phyloP scores from a whole-genome alignment of 1,140 invertebrate genomes.

The Drosophila obscura region DNA sequence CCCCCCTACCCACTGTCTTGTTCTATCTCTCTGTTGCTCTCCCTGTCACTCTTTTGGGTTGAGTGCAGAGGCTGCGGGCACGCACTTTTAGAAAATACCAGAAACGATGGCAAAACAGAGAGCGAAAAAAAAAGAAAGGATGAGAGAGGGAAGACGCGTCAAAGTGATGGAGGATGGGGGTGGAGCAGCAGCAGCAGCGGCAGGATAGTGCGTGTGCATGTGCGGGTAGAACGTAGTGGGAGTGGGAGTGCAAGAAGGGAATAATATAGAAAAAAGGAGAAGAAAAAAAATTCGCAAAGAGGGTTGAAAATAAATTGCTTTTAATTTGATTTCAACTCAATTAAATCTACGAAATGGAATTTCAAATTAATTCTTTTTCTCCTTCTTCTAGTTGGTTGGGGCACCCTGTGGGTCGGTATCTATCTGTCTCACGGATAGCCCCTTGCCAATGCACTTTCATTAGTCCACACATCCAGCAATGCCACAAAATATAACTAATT shows the following conservation, averaged over 20 bases:
- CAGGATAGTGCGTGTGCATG: slow-evolving; percentile 63
- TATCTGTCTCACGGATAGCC: slow-evolving; percentile 3
- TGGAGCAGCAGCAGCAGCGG: neutral
- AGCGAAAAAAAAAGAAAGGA: slow-evolving; percentile 10
- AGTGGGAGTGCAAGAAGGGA: slow-evolving; percentile 26
- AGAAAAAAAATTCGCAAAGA: slow-evolving; percentile 73
- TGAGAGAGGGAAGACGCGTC: neutral
- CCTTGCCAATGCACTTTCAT: slow-evolving; percentile 49
- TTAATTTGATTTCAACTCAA: slow-evolving; percentile 84
- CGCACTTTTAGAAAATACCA: slow-evolving; percentile 74
- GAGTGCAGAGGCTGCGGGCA: slow-evolving; percentile 33
- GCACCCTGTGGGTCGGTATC: neutral
- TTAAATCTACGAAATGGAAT: slow-evolving; percentile 84
- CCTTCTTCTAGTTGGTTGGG: slow-evolving; percentile 31
- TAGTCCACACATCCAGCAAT: slow-evolving; percentile 24
- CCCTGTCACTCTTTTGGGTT: slow-evolving; percentile 2
- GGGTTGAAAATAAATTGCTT: slow-evolving; percentile 84
- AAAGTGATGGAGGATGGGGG: neutral
- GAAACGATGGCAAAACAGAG: slow-evolving; percentile 66
- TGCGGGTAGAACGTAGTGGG: slow-evolving; percentile 9
- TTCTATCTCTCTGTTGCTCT: slow-evolving; percentile 20
- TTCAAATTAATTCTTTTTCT: slow-evolving; percentile 80
- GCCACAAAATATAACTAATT: slow-evolving; percentile 59
- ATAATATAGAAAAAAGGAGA: slow-evolving; percentile 12
- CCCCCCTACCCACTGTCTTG: slow-evolving; percentile 1